These are phyloP conservation scores for Aleiodes sp. DNA, from an alignment of 1,140 invertebrate species.

Conservation along the genomic window DNA sequence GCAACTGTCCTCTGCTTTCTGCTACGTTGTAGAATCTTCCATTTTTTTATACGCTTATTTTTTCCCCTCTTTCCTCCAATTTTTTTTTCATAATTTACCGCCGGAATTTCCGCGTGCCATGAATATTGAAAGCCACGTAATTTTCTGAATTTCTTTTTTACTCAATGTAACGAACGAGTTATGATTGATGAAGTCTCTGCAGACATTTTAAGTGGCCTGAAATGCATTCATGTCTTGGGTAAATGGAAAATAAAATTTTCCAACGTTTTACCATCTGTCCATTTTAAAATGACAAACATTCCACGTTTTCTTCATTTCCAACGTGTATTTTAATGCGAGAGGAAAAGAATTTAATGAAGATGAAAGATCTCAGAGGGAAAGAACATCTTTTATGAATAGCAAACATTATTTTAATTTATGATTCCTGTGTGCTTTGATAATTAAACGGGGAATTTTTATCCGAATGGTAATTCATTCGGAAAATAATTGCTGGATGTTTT, in stretches of 20 bases:
- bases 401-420: background rate
- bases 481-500: background rate
- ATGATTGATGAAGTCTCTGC: background rate
- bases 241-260: too few species aligned
- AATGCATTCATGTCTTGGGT: background rate
- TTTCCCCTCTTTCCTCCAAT: background rate
- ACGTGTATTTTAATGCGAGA: background rate
- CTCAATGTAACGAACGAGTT: background rate
- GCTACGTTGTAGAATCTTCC: background rate
- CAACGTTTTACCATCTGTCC: too few species aligned
- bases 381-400: background rate
- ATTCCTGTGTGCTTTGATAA: background rate
- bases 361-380: background rate
- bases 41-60: too few species aligned
- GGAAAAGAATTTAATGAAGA: background rate
- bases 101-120: constrained; percentile 38
- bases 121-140: constrained; percentile 50
- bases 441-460: too few species aligned
- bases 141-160: constrained; percentile 19
- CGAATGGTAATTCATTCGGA: background rate
- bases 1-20: background rate
- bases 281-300: background rate
- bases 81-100: background rate
- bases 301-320: background rate
- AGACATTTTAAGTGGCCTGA: background rate